Evolutionary conservation across 1,140 invertebrate species (phyloP), one percentile per base, ranked within the genome.

Genomic region (Pararge aegeria): DNA sequence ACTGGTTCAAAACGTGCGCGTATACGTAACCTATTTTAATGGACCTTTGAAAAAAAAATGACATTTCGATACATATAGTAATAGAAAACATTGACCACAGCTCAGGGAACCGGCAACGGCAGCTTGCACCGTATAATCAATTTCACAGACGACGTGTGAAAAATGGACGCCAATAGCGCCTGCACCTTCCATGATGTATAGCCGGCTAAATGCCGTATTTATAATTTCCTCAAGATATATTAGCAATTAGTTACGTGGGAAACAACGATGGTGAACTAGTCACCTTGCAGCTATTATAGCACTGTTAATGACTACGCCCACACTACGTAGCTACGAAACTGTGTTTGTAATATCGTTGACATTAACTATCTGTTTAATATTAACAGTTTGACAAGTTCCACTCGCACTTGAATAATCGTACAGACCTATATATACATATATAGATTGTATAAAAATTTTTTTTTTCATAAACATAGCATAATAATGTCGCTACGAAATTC

Each of bases 101-200:
- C 50, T 53, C 48, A 53, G n/a, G n/a, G 44, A 44, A n/a, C n/a
- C n/a, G n/a, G n/a, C n/a, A 53, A 48, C 57, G 18, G 19, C 40
- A 51, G 59, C 46, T 54, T 53, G 56, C 42, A 34, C 19, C 27
- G 46, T 53, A 56, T 59, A 75, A 80, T 80, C 71, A 76, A 79
- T 76, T 78, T 73, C 62, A 64, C 67, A 66, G 63, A 21, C 70
- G 62, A 70, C 73, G 58, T 75, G 66, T 71, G 75, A 80, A 78
- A 80, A 72, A 77, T 73, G 66, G 67, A 70, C 48, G 65, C 66
- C 37, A 64, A 62, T 61, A 64, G 53, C 69, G 54, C 61, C 68
- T 55, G 56, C 57, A 55, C 30, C 54, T 44, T 44, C 61, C 55
- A 64, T 70, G 71, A 74, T 76, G 65, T 75, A 78, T 73, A 61